Conservation (phyloP, 2,888 invertebrate species). For the Nemurella pictetii region DNA sequence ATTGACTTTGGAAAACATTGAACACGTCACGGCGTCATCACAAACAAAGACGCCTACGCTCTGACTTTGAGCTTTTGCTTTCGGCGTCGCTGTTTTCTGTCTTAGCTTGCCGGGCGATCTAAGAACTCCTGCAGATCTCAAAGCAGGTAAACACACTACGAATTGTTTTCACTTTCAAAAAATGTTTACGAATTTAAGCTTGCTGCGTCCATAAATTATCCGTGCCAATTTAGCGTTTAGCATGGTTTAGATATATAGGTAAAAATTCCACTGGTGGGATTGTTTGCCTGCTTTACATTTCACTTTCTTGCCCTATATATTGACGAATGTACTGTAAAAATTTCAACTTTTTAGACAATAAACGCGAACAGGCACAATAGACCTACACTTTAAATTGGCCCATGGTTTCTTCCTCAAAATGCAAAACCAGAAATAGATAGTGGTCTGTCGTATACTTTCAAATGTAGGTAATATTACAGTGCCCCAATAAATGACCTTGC, state of each 20-base stretch:
- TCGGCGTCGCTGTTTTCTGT: not conserved
- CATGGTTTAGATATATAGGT: not conserved
- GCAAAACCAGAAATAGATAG: not conserved
- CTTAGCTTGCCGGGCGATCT: not conserved
- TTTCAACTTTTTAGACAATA: not conserved
- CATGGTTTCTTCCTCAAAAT: not conserved
- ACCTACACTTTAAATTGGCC: not conserved
- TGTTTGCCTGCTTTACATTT: not conserved
- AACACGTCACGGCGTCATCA: conserved; percentile 11
- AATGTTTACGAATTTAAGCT: not conserved
- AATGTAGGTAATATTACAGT: not conserved
- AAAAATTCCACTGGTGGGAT: not conserved
- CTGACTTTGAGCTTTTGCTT: not conserved
- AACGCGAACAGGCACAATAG: not conserved
- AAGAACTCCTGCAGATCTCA: too few species aligned
- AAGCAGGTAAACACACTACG: not conserved
- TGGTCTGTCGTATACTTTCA: not conserved
- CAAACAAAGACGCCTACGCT: not conserved
- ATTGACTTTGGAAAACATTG: conserved; percentile 8
- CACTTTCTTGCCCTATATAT: conserved; percentile 11
- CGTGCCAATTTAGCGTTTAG: not conserved
- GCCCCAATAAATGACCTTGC: not conserved
- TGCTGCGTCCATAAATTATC: not conserved
- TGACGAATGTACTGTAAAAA: not conserved
- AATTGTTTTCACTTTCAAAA: not conserved